Evolutionary conservation across 2,888 invertebrate genomes (phyloP), one percentile per base, ranked within the genome.

Genomic region (Microplitis deprimator): DNA sequence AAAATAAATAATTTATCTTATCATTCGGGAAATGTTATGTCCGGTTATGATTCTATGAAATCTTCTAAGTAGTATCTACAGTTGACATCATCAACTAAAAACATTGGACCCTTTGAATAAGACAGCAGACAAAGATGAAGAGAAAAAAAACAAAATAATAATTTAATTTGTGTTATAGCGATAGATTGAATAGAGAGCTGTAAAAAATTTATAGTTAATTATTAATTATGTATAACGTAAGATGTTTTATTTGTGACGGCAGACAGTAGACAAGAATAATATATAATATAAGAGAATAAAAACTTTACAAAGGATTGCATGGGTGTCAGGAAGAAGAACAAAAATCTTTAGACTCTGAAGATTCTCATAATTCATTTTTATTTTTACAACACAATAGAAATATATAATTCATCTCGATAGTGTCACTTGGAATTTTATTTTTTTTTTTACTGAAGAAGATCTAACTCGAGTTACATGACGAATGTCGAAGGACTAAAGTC

Each of bases 1-100:
- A 50, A 50, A 50, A 70, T 29, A 70, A 59, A 20, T 20, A 10
- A 59, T 10, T 73, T 85, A 85, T 85, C 85, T 76, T 77, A 38
- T 64, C 80, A 81, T 84, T 82, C 85, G 81, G 85, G 85, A 85
- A 84, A 41, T 77, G 73, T 69, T 38, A 75, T 80, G 79, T 85
- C 84, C 84, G 83, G 84, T 50, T 77, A 70, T 50, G 73, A 17
- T 64, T 68, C 7, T 29, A 41, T 70, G 38, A 50, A 50, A 50
- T 50, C 50, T 50, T 50, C 50, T 50, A 8, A 50, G 13, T 50
- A 50, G 13, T 50, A 50, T 50, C 8, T 50, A 3, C 13, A 13
- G 50, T 50, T 50, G 13, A 50, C 50, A 50, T 50, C 50, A 50
- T 50, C 50, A 50, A 13, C 50, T 50, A 50, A 50, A 50, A 50